Base-by-base conservation (phyloP, 2,888 invertebrate species). In the Holacanthella duospinosa region DNA sequence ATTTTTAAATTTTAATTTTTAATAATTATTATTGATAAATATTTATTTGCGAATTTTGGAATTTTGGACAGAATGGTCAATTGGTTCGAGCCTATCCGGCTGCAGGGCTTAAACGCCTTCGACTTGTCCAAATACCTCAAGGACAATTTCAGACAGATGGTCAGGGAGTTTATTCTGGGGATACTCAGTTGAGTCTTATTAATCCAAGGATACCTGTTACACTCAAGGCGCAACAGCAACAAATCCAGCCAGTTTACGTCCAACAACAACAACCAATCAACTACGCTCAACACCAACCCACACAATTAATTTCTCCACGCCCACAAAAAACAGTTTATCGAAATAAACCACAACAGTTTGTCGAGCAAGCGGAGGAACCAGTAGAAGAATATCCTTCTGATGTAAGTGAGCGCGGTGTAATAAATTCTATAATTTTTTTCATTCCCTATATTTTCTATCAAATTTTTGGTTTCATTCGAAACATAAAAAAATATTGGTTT, bases 361-460 rank as follows among this genome's bases (percentile, higher is more conserved):
- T 21, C 54, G 26, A 43, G 36, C 56, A 27, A 43, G 29, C 62
- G 43, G 63, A 66, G 25, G 66, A 67, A 53, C 64, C 66, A 9
- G 67, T 67, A 43, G 69, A 69, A 16, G 70, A 70, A 59, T 72
- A 72, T 58, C 66, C 72, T 4, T 19, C 66, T 1, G 72, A 72
- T 58, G 71, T 71, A 69, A 71, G 60, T n/a, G n/a, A n/a, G n/a
- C n/a, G n/a, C n/a, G n/a, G n/a, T n/a, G n/a, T n/a, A n/a, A n/a
- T n/a, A n/a, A n/a, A n/a, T n/a, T n/a, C n/a, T n/a, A n/a, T n/a
- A n/a, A n/a, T n/a, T n/a, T n/a, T n/a, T n/a, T n/a, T n/a, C n/a
- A n/a, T n/a, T n/a, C n/a, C n/a, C n/a, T n/a, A n/a, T 43, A n/a
- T 57, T 12, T n/a, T n/a, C n/a, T n/a, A n/a, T n/a, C n/a, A 43